Percentiles rank a stretch among this genome's conserved stretches.
These are phyloP conservation scores for Volucella inflata DNA, from an alignment of 2,888 invertebrate genomes.

Conservation along the genomic window DNA sequence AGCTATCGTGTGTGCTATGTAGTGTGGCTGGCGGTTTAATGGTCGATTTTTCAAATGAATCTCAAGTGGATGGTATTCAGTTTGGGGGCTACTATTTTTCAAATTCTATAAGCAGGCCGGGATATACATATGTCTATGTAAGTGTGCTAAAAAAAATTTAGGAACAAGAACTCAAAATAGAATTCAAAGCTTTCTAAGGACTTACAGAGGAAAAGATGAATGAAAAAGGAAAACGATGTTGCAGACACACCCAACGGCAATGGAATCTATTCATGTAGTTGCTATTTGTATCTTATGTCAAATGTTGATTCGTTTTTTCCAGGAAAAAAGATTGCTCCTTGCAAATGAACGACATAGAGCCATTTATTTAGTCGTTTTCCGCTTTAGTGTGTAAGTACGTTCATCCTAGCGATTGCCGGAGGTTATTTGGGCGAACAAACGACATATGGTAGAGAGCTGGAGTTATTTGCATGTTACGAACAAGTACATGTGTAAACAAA, in stretches of 20 bases:
- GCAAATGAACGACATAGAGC: conserved; percentile 57
- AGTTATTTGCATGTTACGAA: conserved; percentile 46
- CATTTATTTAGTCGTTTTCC: conserved; percentile 64
- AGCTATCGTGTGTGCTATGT: conserved; percentile 31
- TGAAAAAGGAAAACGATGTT: conserved; percentile 5
- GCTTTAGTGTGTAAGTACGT: conserved; percentile 4
- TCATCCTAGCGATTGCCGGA: conserved; percentile 22
- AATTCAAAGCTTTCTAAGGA: background rate
- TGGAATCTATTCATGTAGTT: conserved; percentile 4
- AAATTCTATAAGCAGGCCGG: conserved; percentile 42
- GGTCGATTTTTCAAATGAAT: conserved; percentile 38
- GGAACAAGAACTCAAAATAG: background rate
- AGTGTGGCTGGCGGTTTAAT: conserved; percentile 13
- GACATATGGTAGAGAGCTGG: conserved; percentile 44
- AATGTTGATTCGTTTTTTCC: conserved; percentile 40
- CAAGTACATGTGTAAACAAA: conserved; percentile 32
- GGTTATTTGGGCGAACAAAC: conserved; percentile 56
- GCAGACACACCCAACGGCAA: conserved; percentile 1
- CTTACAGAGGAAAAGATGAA: conserved; percentile 3
- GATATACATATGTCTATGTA: conserved; percentile 29
- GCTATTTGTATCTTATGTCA: conserved; percentile 45
- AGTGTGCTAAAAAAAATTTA: conserved; percentile 7
- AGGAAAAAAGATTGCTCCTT: conserved; percentile 60
- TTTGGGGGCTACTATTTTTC: conserved; percentile 42
- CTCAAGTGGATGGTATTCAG: conserved; percentile 10